Conservation (phyloP, 2,888 invertebrate species). For the Polymixis flavicincta region DNA sequence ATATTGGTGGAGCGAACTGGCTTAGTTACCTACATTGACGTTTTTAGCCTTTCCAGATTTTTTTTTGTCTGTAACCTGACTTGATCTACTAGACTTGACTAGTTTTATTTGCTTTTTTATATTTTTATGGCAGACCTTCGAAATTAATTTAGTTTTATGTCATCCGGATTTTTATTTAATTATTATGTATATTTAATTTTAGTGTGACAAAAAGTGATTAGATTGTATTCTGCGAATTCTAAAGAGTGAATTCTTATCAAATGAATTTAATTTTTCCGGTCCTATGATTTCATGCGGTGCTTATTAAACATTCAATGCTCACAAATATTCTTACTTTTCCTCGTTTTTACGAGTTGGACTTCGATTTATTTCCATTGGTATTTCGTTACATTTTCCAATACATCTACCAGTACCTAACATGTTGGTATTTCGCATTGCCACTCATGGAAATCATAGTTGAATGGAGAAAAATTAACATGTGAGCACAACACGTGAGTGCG, state of each 20-base stretch:
- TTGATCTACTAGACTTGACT: conserved; percentile 13
- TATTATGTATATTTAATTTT: conserved; percentile 12
- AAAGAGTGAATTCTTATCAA: conserved; percentile 21
- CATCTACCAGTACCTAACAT: conserved; percentile 23
- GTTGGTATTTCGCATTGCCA: conserved; percentile 32
- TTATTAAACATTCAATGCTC: conserved; percentile 34
- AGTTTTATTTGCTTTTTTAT: conserved; percentile 26
- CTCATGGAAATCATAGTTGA: conserved; percentile 48
- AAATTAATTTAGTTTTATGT: conserved; percentile 15
- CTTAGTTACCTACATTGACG: conserved; percentile 30
- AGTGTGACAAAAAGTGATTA: conserved; percentile 7
- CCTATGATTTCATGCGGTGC: conserved; percentile 32
- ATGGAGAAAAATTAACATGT: conserved; percentile 43
- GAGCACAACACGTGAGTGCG: conserved; percentile 43
- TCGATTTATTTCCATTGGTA: conserved; percentile 24
- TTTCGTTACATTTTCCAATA: conserved; percentile 34
- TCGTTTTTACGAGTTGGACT: conserved; percentile 24
- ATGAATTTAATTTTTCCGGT: conserved; percentile 15
- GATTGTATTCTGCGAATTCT: conserved; percentile 2
- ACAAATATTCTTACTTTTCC: conserved; percentile 23
- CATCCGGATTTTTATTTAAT: conserved; percentile 5
- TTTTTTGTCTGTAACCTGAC: conserved; percentile 21
- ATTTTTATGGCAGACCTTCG: conserved; percentile 16
- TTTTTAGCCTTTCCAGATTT: conserved; percentile 20
- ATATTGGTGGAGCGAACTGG: conserved; percentile 19